Conservation (phyloP, 2,888 invertebrate species). For the Xestia c-nigrum region DNA sequence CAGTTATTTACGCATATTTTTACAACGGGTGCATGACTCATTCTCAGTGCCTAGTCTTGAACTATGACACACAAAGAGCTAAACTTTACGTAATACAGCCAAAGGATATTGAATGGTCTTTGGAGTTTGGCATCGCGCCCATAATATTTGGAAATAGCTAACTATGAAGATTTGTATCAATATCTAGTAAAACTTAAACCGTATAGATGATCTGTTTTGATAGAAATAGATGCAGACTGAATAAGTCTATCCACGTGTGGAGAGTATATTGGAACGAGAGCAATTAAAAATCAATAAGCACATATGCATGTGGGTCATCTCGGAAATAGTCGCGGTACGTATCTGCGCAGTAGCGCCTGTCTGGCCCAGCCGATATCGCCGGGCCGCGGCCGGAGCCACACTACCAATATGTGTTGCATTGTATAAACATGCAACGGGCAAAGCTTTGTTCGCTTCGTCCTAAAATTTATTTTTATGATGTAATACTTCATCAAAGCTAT, state of each 20-base stretch:
- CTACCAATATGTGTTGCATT: constrained; percentile 35
- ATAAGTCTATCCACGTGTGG: constrained; percentile 22
- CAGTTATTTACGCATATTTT: constrained; percentile 69
- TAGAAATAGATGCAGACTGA: constrained; percentile 1
- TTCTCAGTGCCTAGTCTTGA: constrained; percentile 48
- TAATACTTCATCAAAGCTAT: not conserved
- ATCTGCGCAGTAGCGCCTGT: constrained; percentile 64
- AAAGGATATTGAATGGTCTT: constrained; percentile 55
- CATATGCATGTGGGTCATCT: constrained; percentile 65
- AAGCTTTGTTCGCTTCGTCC: constrained; percentile 35
- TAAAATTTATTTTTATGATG: constrained; percentile 21
- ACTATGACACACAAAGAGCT: constrained; percentile 67
- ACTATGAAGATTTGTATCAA: constrained; percentile 48
- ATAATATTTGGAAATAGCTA: constrained; percentile 31
- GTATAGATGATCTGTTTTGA: constrained; percentile 20
- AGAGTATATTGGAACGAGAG: constrained; percentile 48
- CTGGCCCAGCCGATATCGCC: constrained; percentile 55
- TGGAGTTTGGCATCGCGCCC: constrained; percentile 58
- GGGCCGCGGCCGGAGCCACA: constrained; percentile 38
- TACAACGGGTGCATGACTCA: constrained; percentile 65
- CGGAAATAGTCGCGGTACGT: constrained; percentile 61
- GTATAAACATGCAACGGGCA: constrained; percentile 24
- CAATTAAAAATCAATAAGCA: constrained; percentile 68
- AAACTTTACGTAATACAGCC: constrained; percentile 57
- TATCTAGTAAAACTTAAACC: constrained; percentile 21